Conservation (phyloP, 2,113 vertebrate species). For the Labeo rohita region DNA sequence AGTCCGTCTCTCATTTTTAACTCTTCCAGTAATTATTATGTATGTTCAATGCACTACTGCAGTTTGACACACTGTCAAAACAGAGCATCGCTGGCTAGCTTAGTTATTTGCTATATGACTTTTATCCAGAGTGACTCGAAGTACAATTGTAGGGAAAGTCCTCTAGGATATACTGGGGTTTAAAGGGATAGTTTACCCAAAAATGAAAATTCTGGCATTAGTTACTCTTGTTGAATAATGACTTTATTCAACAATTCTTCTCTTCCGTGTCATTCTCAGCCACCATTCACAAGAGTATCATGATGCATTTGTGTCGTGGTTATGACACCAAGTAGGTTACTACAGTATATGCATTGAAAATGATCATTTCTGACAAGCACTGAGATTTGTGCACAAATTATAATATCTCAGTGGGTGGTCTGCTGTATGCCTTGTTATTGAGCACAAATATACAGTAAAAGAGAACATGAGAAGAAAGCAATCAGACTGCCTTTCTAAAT, state of each 20-base stretch:
- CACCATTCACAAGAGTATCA: too few relatives aligned
- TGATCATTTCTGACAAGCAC: background rate
- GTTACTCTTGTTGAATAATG: too few relatives aligned
- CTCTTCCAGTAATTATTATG: background rate
- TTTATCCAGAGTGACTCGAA: background rate
- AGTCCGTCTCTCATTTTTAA: background rate
- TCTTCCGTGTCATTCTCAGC: too few relatives aligned
- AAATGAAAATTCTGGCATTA: too few relatives aligned
- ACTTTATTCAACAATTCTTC: too few relatives aligned
- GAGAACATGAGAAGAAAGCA: background rate
- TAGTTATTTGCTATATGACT: background rate
- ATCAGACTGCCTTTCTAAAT: slow-evolving; percentile 4
- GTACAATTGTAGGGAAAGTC: background rate
- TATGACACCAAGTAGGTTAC: background rate
- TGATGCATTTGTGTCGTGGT: background rate
- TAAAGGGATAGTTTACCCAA: background rate
- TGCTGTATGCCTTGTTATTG: background rate
- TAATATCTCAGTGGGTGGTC: background rate
- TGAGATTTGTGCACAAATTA: background rate
- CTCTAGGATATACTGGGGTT: background rate
- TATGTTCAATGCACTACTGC: background rate
- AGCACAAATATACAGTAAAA: background rate
- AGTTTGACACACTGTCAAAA: background rate
- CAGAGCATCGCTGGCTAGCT: background rate
- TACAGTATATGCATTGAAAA: background rate